Evolutionary conservation across 1,140 invertebrate species (phyloP).

Genomic region (Monomorium pharaonis): DNA sequence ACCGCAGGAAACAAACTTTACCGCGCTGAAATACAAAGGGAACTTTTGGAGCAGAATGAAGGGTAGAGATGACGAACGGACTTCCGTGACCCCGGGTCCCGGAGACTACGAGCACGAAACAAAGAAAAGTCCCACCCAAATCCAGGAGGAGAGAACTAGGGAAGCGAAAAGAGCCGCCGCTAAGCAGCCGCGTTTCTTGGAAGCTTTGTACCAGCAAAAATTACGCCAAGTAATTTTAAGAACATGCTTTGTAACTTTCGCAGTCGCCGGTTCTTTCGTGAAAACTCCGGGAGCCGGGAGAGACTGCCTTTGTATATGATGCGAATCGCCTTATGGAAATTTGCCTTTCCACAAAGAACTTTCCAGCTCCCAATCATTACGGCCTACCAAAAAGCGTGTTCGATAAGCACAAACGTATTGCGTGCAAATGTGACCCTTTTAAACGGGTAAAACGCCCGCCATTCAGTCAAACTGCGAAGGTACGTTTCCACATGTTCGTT

Average conservation of each 20-base stretch:
- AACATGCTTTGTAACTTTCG: constrained; percentile 49
- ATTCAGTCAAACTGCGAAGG: constrained; percentile 62
- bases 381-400: constrained; percentile 56
- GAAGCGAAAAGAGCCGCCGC: constrained; percentile 62
- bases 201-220: constrained; percentile 57
- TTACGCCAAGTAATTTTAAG: constrained; percentile 66
- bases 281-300: neutral
- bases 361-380: constrained; percentile 69
- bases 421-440: constrained; percentile 59
- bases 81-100: constrained; percentile 56
- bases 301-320: neutral
- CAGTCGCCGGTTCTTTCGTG: constrained; percentile 17
- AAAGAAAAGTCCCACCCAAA: constrained; percentile 48
- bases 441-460: constrained; percentile 31
- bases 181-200: constrained; percentile 62
- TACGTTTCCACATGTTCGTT: neutral
- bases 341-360: constrained; percentile 52
- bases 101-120: constrained; percentile 65
- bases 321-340: constrained; percentile 31
- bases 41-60: constrained; percentile 75
- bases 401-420: constrained; percentile 19
- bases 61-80: constrained; percentile 58
- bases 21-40: constrained; percentile 67
- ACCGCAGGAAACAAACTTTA: constrained; percentile 65
- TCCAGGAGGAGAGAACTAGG: constrained; percentile 60